These are phyloP conservation scores for Tetropium fuscum DNA, from an alignment of 2,888 invertebrate genomes.

Conservation along the genomic window DNA sequence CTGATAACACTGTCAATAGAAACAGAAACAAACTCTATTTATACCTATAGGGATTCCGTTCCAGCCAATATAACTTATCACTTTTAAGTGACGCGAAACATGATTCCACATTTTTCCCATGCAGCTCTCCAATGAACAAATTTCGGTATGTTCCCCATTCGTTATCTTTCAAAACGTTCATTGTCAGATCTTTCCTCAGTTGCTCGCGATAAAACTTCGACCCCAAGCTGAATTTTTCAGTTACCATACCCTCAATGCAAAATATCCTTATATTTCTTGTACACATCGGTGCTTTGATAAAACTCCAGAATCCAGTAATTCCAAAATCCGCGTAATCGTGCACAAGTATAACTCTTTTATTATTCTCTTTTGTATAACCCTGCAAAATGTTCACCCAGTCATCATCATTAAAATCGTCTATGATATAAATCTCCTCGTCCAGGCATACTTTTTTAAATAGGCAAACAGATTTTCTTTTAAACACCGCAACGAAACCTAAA, in stretches of 20 bases:
- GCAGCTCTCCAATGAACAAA: not conserved
- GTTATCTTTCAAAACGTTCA: constrained; percentile 39
- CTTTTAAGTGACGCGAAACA: constrained; percentile 61
- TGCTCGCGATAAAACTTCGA: constrained; percentile 36
- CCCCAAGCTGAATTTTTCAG: constrained; percentile 30
- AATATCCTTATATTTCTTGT: constrained; percentile 26
- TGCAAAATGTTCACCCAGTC: constrained; percentile 29
- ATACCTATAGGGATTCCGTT: constrained; percentile 12
- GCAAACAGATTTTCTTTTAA: not conserved
- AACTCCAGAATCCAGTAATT: constrained; percentile 37
- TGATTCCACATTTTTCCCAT: constrained; percentile 55
- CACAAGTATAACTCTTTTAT: constrained; percentile 28
- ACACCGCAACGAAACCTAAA: not conserved
- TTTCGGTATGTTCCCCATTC: constrained; percentile 40
- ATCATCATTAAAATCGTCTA: constrained; percentile 29
- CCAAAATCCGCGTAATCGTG: constrained; percentile 32
- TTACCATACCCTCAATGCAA: constrained; percentile 24
- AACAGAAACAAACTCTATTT: no score
- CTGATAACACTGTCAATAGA: no score
- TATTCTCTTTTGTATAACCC: no score
- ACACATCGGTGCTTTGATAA: constrained; percentile 27
- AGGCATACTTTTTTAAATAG: not conserved
- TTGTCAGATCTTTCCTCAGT: constrained; percentile 38
- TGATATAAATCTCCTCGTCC: constrained; percentile 9
- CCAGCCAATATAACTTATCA: constrained; percentile 1